These are phyloP conservation scores for Tyrannus savana DNA, from an alignment of 2,113 vertebrate species.

Conservation along the genomic window DNA sequence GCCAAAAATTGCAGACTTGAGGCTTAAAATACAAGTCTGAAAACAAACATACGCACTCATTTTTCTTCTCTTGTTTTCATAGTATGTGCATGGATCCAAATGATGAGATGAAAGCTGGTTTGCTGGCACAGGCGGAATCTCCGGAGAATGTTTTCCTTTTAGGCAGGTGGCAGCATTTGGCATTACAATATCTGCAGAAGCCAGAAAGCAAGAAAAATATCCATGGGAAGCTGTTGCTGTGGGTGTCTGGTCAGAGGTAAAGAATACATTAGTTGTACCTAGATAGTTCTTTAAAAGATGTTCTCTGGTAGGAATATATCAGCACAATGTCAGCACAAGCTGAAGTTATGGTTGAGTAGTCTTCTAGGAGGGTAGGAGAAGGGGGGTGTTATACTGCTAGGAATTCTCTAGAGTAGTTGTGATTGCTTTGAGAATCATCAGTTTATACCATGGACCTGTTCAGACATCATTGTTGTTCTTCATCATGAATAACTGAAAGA, in stretches of 20 bases:
- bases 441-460: not conserved
- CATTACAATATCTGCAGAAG: slow-evolving; percentile 89
- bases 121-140: slow-evolving; percentile 90
- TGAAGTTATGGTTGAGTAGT: not conserved
- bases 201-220: slow-evolving; percentile 92
- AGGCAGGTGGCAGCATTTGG: slow-evolving; percentile 91
- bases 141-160: slow-evolving; percentile 79
- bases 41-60: not conserved
- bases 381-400: not conserved
- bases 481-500: not conserved
- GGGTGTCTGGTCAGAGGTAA: slow-evolving; percentile 94
- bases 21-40: not conserved
- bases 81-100: slow-evolving; percentile 93
- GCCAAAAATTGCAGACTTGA: not conserved
- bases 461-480: not conserved
- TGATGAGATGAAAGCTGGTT: slow-evolving; percentile 88
- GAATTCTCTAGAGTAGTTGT: not conserved
- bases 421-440: not conserved
- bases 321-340: not conserved
- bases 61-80: not conserved
- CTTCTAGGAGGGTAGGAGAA: not conserved
- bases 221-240: slow-evolving; percentile 83
- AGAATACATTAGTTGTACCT: not conserved
- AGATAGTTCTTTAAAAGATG: not conserved
- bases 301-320: not conserved